Evolutionary conservation across 37 sponge, comb jelly and placozoan genomes (phyloP).

Genomic region (Crambe crambe): DNA sequence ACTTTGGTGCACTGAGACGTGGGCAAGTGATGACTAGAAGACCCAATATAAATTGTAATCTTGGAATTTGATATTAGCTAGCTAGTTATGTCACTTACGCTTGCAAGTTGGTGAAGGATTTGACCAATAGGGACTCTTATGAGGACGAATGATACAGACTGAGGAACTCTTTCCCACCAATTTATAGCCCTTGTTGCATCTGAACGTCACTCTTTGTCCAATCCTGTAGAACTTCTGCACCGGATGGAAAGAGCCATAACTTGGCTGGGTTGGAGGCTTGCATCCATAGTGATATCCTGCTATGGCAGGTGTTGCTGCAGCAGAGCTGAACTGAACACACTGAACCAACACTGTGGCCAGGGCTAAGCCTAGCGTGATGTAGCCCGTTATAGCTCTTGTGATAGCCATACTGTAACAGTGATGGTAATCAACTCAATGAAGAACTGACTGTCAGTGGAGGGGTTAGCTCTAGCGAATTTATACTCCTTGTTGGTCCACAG

Average conservation of each 20-base stretch:
- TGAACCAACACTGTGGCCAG: not conserved
- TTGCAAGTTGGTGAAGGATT: not conserved
- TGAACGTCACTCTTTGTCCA: slow-evolving; percentile 8
- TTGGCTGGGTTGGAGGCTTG: not conserved
- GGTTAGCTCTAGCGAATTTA: too few species aligned
- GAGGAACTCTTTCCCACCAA: not conserved
- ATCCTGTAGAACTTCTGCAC: not conserved
- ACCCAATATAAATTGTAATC: not conserved
- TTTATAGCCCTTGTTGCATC: slow-evolving; percentile 16
- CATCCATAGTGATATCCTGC: too few species aligned
- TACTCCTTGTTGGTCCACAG: too few species aligned
- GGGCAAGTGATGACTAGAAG: slow-evolving; percentile 7
- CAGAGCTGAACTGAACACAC: not conserved
- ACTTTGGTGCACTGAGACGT: not conserved
- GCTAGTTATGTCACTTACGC: not conserved
- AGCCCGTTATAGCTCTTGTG: too few species aligned
- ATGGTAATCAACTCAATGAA: too few species aligned
- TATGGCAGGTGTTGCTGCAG: too few species aligned
- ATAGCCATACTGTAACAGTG: too few species aligned
- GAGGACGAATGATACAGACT: not conserved
- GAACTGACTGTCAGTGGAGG: too few species aligned
- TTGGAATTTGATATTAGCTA: not conserved
- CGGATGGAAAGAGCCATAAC: not conserved
- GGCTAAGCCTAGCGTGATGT: too few species aligned
- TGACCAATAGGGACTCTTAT: not conserved